These are phyloP conservation scores for Oreochromis mossambicus DNA, from an alignment of 2,797 vertebrate species.

Conservation along the genomic window DNA sequence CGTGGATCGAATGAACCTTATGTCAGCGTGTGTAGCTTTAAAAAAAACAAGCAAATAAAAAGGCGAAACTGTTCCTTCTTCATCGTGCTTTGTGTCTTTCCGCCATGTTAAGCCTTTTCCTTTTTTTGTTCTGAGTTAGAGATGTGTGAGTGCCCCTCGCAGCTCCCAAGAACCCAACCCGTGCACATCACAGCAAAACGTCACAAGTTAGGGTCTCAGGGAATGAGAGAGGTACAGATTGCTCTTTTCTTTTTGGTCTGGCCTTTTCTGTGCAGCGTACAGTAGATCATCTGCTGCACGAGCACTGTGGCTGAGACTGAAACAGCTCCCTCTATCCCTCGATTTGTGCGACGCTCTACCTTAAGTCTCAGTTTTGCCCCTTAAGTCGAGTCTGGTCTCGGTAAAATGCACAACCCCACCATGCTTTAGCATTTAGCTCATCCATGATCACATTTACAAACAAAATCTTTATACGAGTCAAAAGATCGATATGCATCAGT, in stretches of 20 bases:
- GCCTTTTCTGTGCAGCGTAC: constrained; percentile 22
- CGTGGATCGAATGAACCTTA: constrained; percentile 24
- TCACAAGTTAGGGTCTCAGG: constrained; percentile 99
- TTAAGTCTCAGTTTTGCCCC: constrained; percentile 13
- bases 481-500: constrained; percentile 1
- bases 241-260: not conserved
- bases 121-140: constrained; percentile 27
- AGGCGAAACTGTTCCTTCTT: constrained; percentile 8
- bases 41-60: constrained; percentile 1
- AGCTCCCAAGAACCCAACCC: constrained; percentile 99
- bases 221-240: constrained; percentile 95
- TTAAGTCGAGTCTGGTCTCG: constrained; percentile 6
- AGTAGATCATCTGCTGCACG: constrained; percentile 36
- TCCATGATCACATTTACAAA: not conserved
- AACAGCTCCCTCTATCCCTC: constrained; percentile 47
- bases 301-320: constrained; percentile 21
- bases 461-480: not conserved
- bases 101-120: constrained; percentile 29
- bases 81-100: constrained; percentile 33
- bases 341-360: constrained; percentile 39
- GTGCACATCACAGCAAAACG: constrained; percentile 98
- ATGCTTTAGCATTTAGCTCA: not conserved
- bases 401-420: not conserved
- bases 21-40: not conserved
- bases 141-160: constrained; percentile 92